Percentiles rank a stretch among this genome's conserved stretches.
These are phyloP conservation scores for Rhinoptilus africanus DNA, from an alignment of 2,113 vertebrate genomes.

Conservation along the genomic window DNA sequence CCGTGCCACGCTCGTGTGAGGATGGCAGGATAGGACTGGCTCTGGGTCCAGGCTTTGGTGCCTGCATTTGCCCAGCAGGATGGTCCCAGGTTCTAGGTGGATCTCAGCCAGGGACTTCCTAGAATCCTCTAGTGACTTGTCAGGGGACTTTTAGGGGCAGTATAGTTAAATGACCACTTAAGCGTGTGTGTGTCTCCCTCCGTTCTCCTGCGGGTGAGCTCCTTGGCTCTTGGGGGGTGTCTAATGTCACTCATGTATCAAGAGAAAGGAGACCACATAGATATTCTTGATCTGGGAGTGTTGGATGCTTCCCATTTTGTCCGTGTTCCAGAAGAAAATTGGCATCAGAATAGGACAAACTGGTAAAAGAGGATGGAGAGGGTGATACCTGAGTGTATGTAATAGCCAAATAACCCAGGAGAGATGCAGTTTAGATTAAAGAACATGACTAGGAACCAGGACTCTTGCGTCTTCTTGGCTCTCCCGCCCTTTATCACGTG, in stretches of 20 bases:
- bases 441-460: background rate
- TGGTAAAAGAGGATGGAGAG: background rate
- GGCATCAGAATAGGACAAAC: background rate
- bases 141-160: background rate
- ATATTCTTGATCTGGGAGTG: background rate
- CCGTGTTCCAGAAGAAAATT: background rate
- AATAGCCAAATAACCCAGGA: background rate
- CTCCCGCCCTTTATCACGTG: background rate
- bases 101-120: background rate
- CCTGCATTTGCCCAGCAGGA: background rate
- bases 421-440: background rate
- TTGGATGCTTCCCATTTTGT: background rate
- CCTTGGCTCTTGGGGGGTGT: background rate
- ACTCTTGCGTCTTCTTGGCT: background rate
- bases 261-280: background rate
- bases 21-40: background rate
- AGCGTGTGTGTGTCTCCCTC: background rate
- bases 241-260: background rate
- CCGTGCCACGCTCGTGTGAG: rapidly evolving
- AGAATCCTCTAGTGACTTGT: background rate
- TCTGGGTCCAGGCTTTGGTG: background rate
- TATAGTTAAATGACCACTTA: background rate
- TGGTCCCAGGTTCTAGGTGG: background rate
- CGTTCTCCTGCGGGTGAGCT: background rate
- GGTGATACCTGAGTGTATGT: background rate